Evolutionary conservation across 1,140 invertebrate species (phyloP), one percentile per base, ranked within the genome.

Genomic region (Scaptomyza pallida): DNA sequence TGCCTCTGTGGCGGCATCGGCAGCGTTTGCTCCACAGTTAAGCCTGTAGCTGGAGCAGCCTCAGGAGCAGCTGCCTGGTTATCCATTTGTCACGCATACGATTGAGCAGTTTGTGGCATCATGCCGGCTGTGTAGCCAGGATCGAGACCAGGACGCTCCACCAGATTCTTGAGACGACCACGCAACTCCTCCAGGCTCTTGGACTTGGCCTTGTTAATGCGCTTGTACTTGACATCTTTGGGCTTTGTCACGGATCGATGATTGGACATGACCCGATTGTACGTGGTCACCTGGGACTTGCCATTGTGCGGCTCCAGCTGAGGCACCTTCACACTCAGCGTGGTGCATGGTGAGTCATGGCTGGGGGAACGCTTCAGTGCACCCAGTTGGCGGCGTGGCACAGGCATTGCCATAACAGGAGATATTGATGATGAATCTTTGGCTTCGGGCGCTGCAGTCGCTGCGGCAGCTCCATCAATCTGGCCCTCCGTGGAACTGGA

Each of bases 161-260:
- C 95, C 94, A 96, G 96, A 89, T 96, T 96, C 93, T 95, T 96
- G 80, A 97, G 92, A 62, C 95, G 93, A 0, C 96, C 96, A 5
- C 96, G 92, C 43, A 97, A 89, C 78, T 97, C 96, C 80, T 97
- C 96, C 47, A 97, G 92, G 80, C 96, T 97, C 92, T 97, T 97
- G 19, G 96, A 97, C 91, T 97, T 97, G 3, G 96, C 96, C 89
- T 97, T 97, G 88, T 97, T 97, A 91, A 97, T 97, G 72, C 96
- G 93, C 89, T 97, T 97, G 92, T 97, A 97, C 91, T 97, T 97
- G 4, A 97, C 96, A 85, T 97, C 96, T 92, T 97, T 97, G 57
- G 96, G 96, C 91, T 97, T 97, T 2, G 96, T 97, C 41, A 97
- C 96, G 44, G 96, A 96, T 67, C 96, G 93, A 91, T 97, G 96